Base-by-base conservation (phyloP, 2,888 invertebrate genomes). In the Euproctis similis region DNA sequence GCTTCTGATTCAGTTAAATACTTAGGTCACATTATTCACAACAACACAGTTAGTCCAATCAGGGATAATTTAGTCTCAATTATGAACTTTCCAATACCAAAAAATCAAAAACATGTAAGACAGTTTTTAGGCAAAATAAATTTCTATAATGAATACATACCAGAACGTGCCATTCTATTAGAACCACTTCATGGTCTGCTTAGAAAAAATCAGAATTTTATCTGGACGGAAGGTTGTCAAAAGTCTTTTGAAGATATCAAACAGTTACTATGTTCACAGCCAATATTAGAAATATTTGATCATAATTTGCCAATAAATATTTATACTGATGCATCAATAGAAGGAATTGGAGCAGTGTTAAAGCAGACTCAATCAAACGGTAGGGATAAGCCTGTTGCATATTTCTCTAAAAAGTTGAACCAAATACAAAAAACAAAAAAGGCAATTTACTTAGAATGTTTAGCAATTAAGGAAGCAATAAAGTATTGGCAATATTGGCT, bases 21-120 rank as follows among this genome's bases (percentile, higher is more conserved):
- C n/a, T n/a, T n/a, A n/a, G n/a, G n/a, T 14, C 48, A 51, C 26
- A 36, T 51, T 25, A 49, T 52, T 14, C 11, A 42, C 28, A 51
- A 50, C 16, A 52, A 49, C 39, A 12, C 46, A 10, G 26, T 50
- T 0, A 30, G 8, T 25, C 47, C 51, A 18, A 2, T 52, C n/a
- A 51, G 46, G 13, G 51, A 51, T 27, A 48, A 56, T 39, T 38
- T 53, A 28, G 49, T 30, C 9, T 24, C 53, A 4, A 40, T 49
- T 28, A 48, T 30, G 34, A 21, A 41, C 10, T 51, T 52, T 22
- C 34, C 32, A 17, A 8, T 17, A 3, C 41, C 39, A 9, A 26
- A 23, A 51, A 36, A 4, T n/a, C 28, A 32, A 11, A 48, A 44
- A 28, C 45, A 49, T 34, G 20, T 53, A 0, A 20, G 46, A 25